These are phyloP conservation scores for Nemotelus pantherinus DNA, from an alignment of 2,888 invertebrate genomes.

Conservation along the genomic window DNA sequence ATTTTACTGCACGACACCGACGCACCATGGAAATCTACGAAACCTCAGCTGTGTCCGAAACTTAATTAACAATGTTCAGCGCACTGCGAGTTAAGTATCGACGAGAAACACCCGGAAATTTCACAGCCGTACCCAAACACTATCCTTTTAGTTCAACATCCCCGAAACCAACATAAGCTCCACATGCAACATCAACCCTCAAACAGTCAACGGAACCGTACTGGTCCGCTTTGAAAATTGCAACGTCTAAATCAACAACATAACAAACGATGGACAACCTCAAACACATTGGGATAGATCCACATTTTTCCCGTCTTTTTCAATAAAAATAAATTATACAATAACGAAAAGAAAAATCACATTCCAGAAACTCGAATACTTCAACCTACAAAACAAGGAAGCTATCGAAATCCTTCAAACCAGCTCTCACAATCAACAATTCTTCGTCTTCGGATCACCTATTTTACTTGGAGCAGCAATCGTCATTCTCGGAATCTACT, in stretches of 20 bases:
- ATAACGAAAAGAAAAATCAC: not conserved
- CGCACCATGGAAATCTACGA: not conserved
- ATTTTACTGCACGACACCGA: no score
- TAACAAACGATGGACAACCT: no score
- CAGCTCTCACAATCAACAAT: no score
- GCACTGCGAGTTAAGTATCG: not conserved
- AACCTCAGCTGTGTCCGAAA: no score
- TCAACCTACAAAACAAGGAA: no score
- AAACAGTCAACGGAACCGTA: not conserved
- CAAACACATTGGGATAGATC: constrained; percentile 3
- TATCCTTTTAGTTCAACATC: not conserved
- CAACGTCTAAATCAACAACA: not conserved
- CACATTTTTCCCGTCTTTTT: not conserved
- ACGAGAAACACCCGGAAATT: not conserved
- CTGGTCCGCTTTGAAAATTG: not conserved
- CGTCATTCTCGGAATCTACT: no score
- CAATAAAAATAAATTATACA: constrained; percentile 7
- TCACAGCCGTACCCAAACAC: no score
- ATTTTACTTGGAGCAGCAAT: no score
- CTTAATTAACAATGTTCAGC: no score
- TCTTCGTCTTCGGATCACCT: no score
- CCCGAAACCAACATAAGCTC: not conserved
- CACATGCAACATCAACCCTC: not conserved
- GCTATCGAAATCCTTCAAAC: no score
- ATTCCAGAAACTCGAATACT: not conserved